phyloP scores from a whole-genome alignment of 2,888 invertebrate species.

The Gasteruption jaculator region DNA sequence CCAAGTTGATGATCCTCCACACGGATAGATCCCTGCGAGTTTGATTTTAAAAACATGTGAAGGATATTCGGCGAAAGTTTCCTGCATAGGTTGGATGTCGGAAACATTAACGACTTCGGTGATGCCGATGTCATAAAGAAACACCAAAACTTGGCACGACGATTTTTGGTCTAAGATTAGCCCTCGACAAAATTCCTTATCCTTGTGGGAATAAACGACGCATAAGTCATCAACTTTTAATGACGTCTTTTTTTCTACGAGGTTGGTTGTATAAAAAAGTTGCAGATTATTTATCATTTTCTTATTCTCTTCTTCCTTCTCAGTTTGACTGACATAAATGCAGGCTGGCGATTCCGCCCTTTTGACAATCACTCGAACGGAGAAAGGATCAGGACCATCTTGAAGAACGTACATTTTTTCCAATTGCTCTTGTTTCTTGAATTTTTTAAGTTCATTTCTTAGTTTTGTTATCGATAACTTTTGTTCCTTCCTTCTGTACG shows the following conservation, averaged over 20 bases:
- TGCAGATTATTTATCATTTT: constrained; percentile 58
- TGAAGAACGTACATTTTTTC: not conserved
- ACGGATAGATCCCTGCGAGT: constrained; percentile 66
- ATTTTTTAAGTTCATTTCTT: not conserved
- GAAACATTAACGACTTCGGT: constrained; percentile 52
- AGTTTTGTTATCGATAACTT: too few species aligned
- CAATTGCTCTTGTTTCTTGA: not conserved
- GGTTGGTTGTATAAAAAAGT: constrained; percentile 51
- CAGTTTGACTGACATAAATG: constrained; percentile 59
- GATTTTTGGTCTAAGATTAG: constrained; percentile 50
- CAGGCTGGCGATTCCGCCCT: constrained; percentile 57
- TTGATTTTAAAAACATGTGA: constrained; percentile 65
- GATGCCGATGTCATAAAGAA: constrained; percentile 64
- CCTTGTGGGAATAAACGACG: constrained; percentile 51
- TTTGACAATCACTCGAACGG: constrained; percentile 54
- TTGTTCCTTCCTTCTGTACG: not conserved
- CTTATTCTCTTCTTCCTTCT: constrained; percentile 52
- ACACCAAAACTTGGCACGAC: constrained; percentile 54
- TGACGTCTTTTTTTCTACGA: constrained; percentile 14
- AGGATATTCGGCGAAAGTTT: constrained; percentile 54
- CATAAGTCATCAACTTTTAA: constrained; percentile 59
- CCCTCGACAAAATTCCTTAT: constrained; percentile 65
- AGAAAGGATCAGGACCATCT: constrained; percentile 46
- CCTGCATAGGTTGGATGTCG: constrained; percentile 55
- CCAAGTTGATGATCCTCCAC: constrained; percentile 62